Conservation (phyloP, 2,113 vertebrate genomes). For the Xiphophorus hellerii region DNA sequence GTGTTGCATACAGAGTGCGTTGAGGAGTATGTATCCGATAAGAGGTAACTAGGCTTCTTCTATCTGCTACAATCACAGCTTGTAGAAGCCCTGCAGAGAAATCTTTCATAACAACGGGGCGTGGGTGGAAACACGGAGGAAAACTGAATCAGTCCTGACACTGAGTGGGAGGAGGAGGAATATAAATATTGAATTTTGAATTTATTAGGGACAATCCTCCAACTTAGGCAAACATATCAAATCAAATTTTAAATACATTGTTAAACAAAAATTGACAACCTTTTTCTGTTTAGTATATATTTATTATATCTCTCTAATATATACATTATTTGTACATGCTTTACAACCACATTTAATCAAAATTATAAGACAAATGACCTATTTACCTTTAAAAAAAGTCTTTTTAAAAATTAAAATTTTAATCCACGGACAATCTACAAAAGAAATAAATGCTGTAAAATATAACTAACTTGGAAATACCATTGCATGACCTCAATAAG, state of each 20-base stretch:
- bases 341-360: not conserved
- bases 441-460: not conserved
- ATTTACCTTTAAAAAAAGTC: not conserved
- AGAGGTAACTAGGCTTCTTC: conserved; percentile 2
- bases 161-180: conserved; percentile 3
- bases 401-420: not conserved
- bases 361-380: not conserved
- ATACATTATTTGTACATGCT: not conserved
- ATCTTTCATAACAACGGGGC: conserved; percentile 45
- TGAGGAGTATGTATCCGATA: not conserved
- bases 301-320: not conserved
- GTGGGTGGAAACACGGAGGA: conserved; percentile 55
- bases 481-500: too few relatives aligned
- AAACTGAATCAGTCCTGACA: conserved; percentile 44
- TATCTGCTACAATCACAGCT: conserved; percentile 24
- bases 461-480: not conserved
- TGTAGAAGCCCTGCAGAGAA: conserved; percentile 43
- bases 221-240: not conserved
- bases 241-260: not conserved
- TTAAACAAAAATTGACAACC: not conserved
- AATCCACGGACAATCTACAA: not conserved
- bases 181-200: not conserved
- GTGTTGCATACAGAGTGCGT: conserved; percentile 4
- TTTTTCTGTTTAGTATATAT: not conserved
- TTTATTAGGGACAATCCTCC: not conserved